Percentiles rank a stretch among this genome's conserved stretches.
Conservation (phyloP, 1,140 invertebrate species). For the Bombus difficillimus region DNA sequence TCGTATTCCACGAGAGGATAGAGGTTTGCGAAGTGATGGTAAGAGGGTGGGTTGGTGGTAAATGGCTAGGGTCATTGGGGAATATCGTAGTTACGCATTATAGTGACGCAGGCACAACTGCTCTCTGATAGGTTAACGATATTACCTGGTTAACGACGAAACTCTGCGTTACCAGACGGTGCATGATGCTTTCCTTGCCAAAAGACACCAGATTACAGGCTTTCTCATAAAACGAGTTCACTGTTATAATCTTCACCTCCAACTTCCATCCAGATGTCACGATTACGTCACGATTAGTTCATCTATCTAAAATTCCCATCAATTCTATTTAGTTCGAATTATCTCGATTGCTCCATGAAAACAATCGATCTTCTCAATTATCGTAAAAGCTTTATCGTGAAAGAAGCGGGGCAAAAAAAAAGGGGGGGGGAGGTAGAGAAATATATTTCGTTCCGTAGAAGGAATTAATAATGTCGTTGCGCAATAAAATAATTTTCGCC, state of each 20-base stretch:
- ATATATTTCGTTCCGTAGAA: not conserved
- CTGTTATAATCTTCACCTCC: not conserved
- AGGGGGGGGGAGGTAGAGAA: accelerated
- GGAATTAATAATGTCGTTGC: not conserved
- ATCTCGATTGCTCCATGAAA: not conserved
- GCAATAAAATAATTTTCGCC: not conserved
- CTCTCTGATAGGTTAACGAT: conserved; percentile 75
- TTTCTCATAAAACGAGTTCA: not conserved
- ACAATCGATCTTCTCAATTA: not conserved
- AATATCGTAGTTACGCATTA: conserved; percentile 73
- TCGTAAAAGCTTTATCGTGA: not conserved
- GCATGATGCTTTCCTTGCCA: conserved; percentile 47
- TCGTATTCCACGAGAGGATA: conserved; percentile 57
- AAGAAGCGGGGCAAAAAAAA: not conserved
- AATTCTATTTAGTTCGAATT: not conserved
- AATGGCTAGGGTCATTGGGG: conserved; percentile 71
- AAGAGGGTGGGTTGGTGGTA: conserved; percentile 64
- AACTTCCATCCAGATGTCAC: conserved; percentile 8
- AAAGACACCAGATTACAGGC: conserved; percentile 50
- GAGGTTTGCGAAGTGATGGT: conserved; percentile 63
- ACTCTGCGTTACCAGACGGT: conserved; percentile 57
- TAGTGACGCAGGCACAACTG: conserved; percentile 69
- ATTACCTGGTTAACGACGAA: conserved; percentile 70
- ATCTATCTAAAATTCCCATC: not conserved
- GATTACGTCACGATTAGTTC: too few species aligned